A percentile compares a stretch with the other conserved stretches of the same genome.
These are phyloP conservation scores for Agrilus planipennis DNA, from an alignment of 1,140 invertebrate genomes.

Conservation along the genomic window DNA sequence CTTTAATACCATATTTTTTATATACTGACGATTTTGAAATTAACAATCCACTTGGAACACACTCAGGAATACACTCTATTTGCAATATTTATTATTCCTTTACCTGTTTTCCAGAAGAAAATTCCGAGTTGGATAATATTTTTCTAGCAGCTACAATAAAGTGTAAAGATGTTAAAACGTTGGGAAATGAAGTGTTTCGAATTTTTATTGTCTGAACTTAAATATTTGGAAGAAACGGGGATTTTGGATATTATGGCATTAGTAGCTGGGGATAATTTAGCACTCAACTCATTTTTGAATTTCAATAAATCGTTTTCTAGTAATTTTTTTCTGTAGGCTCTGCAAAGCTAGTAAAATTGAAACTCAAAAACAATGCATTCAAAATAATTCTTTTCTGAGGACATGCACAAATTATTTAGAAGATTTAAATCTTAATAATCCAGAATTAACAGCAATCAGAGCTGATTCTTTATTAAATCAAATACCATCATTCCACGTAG, in stretches of 20 bases:
- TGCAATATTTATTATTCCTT: slow-evolving; percentile 7
- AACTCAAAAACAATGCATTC: not conserved
- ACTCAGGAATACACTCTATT: slow-evolving; percentile 1
- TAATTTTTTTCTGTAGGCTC: slow-evolving; percentile 2
- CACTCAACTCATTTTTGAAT: not conserved
- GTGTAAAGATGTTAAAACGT: not conserved
- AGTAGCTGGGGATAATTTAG: slow-evolving; percentile 6
- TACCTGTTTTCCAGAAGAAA: not conserved
- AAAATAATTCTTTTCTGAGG: not conserved
- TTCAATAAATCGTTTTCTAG: slow-evolving; percentile 6
- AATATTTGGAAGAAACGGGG: not conserved
- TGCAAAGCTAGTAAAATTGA: not conserved
- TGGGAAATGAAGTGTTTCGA: slow-evolving; percentile 4
- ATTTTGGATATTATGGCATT: slow-evolving; percentile 5
- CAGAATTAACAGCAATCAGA: slow-evolving; percentile 18
- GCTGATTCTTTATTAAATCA: slow-evolving; percentile 17
- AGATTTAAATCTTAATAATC: not conserved
- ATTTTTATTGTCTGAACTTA: not conserved
- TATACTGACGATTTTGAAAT: slow-evolving; percentile 14
- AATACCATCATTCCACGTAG: slow-evolving; percentile 19
- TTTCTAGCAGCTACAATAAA: slow-evolving; percentile 3
- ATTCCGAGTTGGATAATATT: slow-evolving; percentile 2
- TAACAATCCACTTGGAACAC: slow-evolving; percentile 5
- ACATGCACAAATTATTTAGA: not conserved
- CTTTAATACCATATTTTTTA: slow-evolving; percentile 20